Percentiles rank a stretch among this genome's conserved stretches.
phyloP scores from a whole-genome alignment of 2,888 invertebrate species.

The Polymixis lichenea region DNA sequence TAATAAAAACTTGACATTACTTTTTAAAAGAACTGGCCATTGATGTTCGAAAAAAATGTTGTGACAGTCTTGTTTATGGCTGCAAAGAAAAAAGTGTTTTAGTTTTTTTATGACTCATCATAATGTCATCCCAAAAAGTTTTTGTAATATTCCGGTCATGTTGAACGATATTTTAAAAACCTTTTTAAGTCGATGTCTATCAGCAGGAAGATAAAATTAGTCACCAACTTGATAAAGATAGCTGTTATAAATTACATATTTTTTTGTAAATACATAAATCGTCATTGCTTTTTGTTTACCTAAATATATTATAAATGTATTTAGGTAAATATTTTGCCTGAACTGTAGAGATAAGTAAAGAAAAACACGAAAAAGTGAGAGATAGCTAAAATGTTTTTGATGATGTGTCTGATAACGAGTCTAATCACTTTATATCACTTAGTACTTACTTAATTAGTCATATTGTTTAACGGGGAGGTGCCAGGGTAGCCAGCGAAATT shows the following conservation, averaged over 20 bases:
- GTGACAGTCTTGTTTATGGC: conserved; percentile 51
- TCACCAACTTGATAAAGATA: conserved; percentile 28
- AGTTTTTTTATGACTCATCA: conserved; percentile 52
- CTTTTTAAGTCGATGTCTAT: conserved; percentile 43
- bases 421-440: background rate
- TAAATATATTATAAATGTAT: background rate
- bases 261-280: conserved; percentile 1
- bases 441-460: background rate
- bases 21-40: conserved; percentile 53
- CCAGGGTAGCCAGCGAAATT: no score
- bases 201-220: conserved; percentile 49
- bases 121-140: conserved; percentile 47
- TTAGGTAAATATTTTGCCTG: background rate
- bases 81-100: conserved; percentile 30
- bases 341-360: conserved; percentile 16
- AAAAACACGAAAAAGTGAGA: conserved; percentile 1
- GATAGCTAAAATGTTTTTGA: conserved; percentile 2
- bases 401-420: background rate
- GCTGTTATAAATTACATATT: background rate
- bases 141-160: conserved; percentile 44
- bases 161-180: conserved; percentile 37
- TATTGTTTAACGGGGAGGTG: background rate
- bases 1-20: conserved; percentile 51
- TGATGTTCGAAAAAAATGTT: conserved; percentile 56
- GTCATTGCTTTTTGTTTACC: conserved; percentile 20